Percentiles rank a stretch among this genome's conserved stretches.
Conservation (phyloP, 2,797 vertebrate genomes). For the Periophthalmus magnuspinnatus region DNA sequence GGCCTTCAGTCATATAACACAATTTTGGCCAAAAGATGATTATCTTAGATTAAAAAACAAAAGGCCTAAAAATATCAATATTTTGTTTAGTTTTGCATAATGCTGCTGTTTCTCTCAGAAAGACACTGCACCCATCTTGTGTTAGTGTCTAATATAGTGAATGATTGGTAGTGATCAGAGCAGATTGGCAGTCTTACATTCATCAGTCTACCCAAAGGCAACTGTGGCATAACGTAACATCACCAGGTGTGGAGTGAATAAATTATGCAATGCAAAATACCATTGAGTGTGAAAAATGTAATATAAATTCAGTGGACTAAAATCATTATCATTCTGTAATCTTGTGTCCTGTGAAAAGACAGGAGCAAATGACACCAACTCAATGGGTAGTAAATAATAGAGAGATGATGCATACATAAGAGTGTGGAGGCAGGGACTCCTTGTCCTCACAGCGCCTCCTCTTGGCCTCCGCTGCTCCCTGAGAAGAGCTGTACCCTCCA, state of each 20-base stretch:
- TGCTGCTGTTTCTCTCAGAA: background rate
- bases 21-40: background rate
- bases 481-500: slow-evolving; percentile 65
- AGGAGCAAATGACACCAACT: background rate
- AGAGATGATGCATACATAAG: slow-evolving; percentile 76
- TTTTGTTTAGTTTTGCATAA: background rate
- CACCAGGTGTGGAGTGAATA: background rate
- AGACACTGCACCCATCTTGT: background rate
- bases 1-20: background rate
- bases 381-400: background rate
- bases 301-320: background rate
- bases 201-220: background rate
- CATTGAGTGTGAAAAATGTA: background rate
- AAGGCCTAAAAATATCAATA: too few relatives aligned
- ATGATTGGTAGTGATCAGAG: too few relatives aligned
- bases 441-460: slow-evolving; percentile 86
- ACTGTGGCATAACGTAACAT: background rate
- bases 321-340: background rate
- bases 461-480: slow-evolving; percentile 76
- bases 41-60: too few relatives aligned
- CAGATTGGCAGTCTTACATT: background rate
- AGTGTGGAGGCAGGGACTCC: slow-evolving; percentile 74
- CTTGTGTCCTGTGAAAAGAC: background rate
- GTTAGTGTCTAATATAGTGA: background rate
- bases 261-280: background rate